phyloP scores from a whole-genome alignment of 2,888 invertebrate genomes.

The Nephrotoma flavescens region DNA sequence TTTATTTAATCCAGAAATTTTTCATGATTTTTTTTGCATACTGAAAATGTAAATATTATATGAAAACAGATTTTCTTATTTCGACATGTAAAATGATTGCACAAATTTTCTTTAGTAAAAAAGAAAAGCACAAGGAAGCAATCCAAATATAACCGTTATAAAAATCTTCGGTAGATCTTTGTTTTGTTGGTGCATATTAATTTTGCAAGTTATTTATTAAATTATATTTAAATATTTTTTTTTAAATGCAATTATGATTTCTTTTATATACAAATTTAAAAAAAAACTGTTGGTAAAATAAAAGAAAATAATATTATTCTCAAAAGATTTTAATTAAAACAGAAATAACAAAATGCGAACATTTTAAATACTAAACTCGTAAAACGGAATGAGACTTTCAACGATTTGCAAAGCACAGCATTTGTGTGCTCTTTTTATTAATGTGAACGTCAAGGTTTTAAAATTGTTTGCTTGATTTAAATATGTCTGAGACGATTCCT shows the following conservation, averaged over 20 bases:
- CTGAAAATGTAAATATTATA: background rate
- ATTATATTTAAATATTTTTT: background rate
- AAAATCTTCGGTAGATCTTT: background rate
- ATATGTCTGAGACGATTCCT: too few species aligned
- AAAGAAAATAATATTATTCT: background rate
- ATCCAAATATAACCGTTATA: background rate
- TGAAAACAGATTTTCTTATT: background rate
- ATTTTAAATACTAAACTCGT: background rate
- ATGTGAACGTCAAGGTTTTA: too few species aligned
- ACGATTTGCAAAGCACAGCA: too few species aligned
- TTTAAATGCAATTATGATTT: background rate
- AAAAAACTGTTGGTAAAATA: background rate
- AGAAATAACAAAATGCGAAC: background rate
- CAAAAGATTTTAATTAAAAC: background rate
- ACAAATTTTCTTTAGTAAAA: background rate
- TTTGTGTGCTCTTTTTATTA: too few species aligned
- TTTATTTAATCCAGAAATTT: background rate
- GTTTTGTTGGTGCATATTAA: background rate
- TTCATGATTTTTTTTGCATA: background rate
- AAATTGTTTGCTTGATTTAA: too few species aligned
- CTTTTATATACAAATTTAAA: background rate
- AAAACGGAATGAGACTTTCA: too few species aligned
- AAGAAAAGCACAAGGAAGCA: background rate
- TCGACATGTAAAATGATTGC: background rate
- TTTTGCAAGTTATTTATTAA: background rate